These are phyloP conservation scores for Pomatorhinus ruficollis DNA, from an alignment of 2,113 vertebrate species.

Conservation along the genomic window DNA sequence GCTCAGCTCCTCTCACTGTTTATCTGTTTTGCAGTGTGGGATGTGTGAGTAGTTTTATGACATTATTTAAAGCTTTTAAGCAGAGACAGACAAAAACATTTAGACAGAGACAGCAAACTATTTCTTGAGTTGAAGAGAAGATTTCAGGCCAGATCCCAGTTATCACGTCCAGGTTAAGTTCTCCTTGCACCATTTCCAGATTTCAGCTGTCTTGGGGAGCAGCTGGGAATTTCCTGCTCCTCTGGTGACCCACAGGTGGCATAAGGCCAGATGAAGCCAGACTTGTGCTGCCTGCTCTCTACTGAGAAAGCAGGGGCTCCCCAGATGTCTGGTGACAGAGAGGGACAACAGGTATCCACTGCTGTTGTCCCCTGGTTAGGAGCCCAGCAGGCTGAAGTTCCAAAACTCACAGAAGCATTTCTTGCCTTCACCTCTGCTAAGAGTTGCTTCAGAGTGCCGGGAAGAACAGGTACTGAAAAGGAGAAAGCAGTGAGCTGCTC, in stretches of 20 bases:
- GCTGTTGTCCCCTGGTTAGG: not conserved
- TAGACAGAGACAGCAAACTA: not conserved
- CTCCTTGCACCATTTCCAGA: not conserved
- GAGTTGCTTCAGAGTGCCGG: not conserved
- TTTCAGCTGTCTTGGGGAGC: not conserved
- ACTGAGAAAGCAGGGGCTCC: not conserved
- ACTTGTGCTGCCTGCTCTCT: not conserved
- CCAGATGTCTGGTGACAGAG: not conserved
- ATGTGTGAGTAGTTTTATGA: not conserved
- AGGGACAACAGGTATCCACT: not conserved
- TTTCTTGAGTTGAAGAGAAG: not conserved
- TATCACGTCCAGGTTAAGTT: not conserved
- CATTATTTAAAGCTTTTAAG: constrained; percentile 24
- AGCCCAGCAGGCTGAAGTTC: not conserved
- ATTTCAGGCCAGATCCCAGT: not conserved
- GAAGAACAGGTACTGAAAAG: not conserved
- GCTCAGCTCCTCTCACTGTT: not conserved
- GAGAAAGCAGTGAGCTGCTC: not conserved
- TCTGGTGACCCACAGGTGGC: not conserved
- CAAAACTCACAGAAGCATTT: not conserved
- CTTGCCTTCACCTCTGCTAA: not conserved
- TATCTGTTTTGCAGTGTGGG: not conserved
- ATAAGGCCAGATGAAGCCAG: not conserved
- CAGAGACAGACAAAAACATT: constrained; percentile 24
- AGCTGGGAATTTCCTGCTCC: not conserved